Evolutionary conservation across 1,140 invertebrate genomes (phyloP).

Genomic region (Vanessa atalanta): DNA sequence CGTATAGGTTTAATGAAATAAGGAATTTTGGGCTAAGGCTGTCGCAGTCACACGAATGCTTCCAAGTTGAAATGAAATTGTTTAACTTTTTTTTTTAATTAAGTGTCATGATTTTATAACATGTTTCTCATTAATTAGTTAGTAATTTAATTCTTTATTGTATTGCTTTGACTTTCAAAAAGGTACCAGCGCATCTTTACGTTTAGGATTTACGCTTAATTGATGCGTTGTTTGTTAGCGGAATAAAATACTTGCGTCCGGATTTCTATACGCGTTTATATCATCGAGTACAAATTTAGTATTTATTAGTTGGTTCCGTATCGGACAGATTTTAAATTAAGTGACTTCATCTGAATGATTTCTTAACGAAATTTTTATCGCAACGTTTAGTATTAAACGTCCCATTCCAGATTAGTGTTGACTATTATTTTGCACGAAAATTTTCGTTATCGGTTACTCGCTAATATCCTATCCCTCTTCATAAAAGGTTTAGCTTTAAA

Average conservation of each 20-base stretch:
- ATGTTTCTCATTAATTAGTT: conserved; percentile 72
- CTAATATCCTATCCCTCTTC: conserved; percentile 46
- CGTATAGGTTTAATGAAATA: conserved; percentile 42
- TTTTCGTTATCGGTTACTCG: conserved; percentile 62
- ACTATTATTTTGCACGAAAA: conserved; percentile 40
- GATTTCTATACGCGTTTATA: conserved; percentile 55
- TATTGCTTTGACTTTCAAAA: conserved; percentile 57
- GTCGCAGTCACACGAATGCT: conserved; percentile 67
- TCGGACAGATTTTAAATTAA: conserved; percentile 29
- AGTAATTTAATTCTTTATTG: conserved; percentile 67
- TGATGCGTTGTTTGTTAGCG: conserved; percentile 49
- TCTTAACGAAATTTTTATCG: conserved; percentile 1
- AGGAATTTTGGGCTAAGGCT: conserved; percentile 48
- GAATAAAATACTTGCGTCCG: conserved; percentile 61
- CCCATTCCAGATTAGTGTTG: conserved; percentile 56
- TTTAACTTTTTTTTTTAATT: conserved; percentile 45
- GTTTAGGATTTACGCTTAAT: conserved; percentile 43
- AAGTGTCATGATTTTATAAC: conserved; percentile 70
- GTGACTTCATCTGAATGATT: conserved; percentile 16
- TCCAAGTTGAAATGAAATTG: conserved; percentile 61
- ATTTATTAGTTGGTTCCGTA: conserved; percentile 56
- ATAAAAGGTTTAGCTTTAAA: conserved; percentile 79
- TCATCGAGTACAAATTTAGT: conserved; percentile 73
- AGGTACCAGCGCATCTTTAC: conserved; percentile 38
- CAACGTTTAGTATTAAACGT: conserved; percentile 40